These are phyloP conservation scores for Ciconia maguari DNA, from an alignment of 2,113 vertebrate genomes.

Conservation along the genomic window DNA sequence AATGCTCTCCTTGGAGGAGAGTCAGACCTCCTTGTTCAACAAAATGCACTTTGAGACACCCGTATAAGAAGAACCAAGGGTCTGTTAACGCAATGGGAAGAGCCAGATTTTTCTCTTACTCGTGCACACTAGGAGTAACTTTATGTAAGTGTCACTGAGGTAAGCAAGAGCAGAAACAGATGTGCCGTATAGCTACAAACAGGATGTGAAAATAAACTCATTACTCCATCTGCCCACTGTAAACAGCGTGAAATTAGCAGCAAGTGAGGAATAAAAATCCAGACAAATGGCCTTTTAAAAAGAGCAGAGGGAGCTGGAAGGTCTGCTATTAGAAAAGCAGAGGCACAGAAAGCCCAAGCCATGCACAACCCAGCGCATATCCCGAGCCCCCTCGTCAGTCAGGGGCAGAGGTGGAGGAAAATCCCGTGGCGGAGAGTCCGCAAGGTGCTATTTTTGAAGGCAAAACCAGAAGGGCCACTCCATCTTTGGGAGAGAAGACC, in stretches of 20 bases:
- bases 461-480: background rate
- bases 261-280: slow-evolving; percentile 33
- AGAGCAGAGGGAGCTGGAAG: slow-evolving; percentile 31
- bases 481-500: background rate
- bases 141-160: background rate
- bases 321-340: background rate
- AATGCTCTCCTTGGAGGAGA: background rate
- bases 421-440: rapidly evolving
- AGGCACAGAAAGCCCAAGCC: background rate
- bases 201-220: slow-evolving; percentile 61
- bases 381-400: background rate
- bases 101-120: background rate
- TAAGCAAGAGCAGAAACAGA: slow-evolving; percentile 34
- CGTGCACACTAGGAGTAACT: background rate
- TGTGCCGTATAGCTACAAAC: slow-evolving; percentile 13
- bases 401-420: background rate
- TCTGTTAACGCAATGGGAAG: background rate
- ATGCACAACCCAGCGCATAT: rapidly evolving
- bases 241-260: slow-evolving; percentile 53
- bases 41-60: background rate
- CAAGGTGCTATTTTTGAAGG: background rate
- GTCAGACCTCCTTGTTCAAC: background rate
- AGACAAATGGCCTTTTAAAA: slow-evolving; percentile 51
- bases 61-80: rapidly evolving
- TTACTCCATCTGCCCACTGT: slow-evolving; percentile 44